Conservation (phyloP, 2,888 invertebrate genomes). For the Cyrtodaria siliqua region DNA sequence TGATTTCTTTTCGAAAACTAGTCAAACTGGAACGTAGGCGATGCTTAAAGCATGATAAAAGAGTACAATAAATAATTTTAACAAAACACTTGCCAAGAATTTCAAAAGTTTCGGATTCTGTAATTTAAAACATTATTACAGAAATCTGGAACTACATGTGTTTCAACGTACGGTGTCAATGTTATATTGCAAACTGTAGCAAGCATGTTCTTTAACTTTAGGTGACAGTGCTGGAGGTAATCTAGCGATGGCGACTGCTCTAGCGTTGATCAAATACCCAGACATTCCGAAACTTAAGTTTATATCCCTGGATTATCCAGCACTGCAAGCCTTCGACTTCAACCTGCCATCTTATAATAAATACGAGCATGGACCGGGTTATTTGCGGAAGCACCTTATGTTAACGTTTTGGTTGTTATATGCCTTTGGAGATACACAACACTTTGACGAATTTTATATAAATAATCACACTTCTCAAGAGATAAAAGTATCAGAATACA, state of each 20-base stretch:
- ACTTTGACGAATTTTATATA: conserved; percentile 10
- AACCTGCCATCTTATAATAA: conserved; percentile 72
- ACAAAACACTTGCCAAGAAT: no score
- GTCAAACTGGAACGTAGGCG: no score
- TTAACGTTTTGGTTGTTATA: conserved; percentile 61
- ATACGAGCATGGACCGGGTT: conserved; percentile 49
- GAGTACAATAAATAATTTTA: no score
- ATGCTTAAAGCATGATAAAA: no score
- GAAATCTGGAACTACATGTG: no score
- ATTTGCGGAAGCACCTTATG: conserved; percentile 51
- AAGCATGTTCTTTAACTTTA: no score
- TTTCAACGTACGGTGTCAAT: no score
- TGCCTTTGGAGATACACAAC: conserved; percentile 47
- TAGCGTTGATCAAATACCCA: conserved; percentile 51
- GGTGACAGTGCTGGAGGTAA: conserved; percentile 78
- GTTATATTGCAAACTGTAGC: no score
- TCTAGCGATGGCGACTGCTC: conserved; percentile 65
- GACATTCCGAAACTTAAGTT: conserved; percentile 48
- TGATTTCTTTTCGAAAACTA: no score
- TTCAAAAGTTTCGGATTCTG: not conserved
- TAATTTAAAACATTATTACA: no score
- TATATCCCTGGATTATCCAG: conserved; percentile 64
- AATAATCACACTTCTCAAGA: conserved; percentile 44
- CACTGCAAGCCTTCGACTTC: conserved; percentile 80
- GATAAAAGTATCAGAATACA: conserved; percentile 32